A percentile compares a stretch with the other conserved stretches of the same genome.
These are phyloP conservation scores for Yponomeuta evonymella DNA, from an alignment of 2,888 invertebrate species.

Conservation along the genomic window DNA sequence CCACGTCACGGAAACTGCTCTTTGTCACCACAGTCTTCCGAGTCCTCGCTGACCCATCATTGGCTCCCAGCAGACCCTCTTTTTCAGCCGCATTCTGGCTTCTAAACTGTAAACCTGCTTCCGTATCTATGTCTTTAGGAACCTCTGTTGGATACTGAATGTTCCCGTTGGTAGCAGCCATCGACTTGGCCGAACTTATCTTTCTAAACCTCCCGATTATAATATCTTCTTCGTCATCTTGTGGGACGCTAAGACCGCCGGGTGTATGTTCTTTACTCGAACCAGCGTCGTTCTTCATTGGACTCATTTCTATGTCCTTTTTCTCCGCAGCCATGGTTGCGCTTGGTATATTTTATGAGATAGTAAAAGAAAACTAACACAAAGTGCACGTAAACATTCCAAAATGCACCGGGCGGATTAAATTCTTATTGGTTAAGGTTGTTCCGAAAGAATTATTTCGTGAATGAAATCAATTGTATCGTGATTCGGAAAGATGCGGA, in stretches of 20 bases:
- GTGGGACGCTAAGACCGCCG: conserved; percentile 41
- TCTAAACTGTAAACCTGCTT: conserved; percentile 57
- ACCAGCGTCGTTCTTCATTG: conserved; percentile 44
- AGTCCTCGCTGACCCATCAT: conserved; percentile 35
- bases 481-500: not conserved
- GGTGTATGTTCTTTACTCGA: conserved; percentile 24
- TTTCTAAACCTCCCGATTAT: conserved; percentile 70
- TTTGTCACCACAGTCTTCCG: conserved; percentile 59
- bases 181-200: conserved; percentile 71
- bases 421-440: not conserved
- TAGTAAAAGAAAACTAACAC: not conserved
- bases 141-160: conserved; percentile 61
- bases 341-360: not conserved
- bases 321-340: conserved; percentile 34
- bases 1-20: conserved; percentile 78
- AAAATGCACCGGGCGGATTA: not conserved
- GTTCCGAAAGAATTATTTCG: not conserved
- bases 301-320: conserved; percentile 64
- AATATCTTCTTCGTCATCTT: conserved; percentile 63
- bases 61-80: conserved; percentile 34
- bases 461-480: not conserved
- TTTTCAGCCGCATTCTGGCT: conserved; percentile 35
- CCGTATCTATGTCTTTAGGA: conserved; percentile 46
- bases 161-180: conserved; percentile 71
- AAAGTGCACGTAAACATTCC: not conserved